Evolutionary conservation across 2,113 vertebrate species (phyloP).

Genomic region (Desmodus rotundus): DNA sequence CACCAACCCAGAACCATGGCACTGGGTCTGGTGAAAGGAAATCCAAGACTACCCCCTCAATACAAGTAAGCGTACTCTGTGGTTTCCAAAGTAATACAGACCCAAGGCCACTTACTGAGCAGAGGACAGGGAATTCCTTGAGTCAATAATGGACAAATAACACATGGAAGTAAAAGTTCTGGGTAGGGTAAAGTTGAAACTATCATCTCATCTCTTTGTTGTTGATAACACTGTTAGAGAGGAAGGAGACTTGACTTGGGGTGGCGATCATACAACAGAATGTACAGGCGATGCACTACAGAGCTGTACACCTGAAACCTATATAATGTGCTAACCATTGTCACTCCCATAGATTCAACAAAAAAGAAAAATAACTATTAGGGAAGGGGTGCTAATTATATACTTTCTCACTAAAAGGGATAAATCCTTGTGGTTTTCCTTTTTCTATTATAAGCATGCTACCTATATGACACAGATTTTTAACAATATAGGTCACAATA

Average conservation of each 20-base stretch:
- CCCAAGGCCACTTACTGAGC: background rate
- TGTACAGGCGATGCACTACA: background rate
- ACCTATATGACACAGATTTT: background rate
- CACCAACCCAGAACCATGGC: background rate
- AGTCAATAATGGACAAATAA: background rate
- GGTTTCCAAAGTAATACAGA: conserved; percentile 50
- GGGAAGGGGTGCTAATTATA: background rate
- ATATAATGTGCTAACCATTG: background rate
- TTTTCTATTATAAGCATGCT: background rate
- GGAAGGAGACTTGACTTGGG: background rate
- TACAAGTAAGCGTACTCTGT: background rate
- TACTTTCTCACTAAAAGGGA: background rate
- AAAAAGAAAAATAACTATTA: background rate
- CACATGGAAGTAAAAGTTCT: background rate
- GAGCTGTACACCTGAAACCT: background rate
- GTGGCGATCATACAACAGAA: background rate
- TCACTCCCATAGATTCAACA: background rate
- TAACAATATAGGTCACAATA: background rate
- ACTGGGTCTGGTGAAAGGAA: background rate
- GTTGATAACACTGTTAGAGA: background rate
- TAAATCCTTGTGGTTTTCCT: background rate
- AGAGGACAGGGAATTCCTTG: background rate
- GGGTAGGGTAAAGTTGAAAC: background rate
- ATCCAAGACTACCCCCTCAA: background rate
- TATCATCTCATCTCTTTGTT: background rate